Conservation (phyloP, 2,113 vertebrate species). For the Gavia stellata region DNA sequence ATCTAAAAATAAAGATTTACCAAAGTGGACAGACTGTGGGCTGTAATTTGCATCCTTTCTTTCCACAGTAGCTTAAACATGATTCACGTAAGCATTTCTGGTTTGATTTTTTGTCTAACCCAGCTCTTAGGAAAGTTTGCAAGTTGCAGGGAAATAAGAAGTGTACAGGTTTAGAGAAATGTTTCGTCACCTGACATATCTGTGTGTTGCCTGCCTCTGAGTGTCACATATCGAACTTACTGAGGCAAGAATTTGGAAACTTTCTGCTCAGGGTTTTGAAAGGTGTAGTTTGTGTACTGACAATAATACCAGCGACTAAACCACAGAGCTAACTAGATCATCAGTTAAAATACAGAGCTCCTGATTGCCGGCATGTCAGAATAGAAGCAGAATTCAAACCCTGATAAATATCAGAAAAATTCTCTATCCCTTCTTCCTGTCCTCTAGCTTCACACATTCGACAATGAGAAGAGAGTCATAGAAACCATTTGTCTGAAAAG, state of each 20-base stretch:
- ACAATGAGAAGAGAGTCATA: neutral
- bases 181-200: neutral
- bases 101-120: neutral
- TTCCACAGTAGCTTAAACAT: neutral
- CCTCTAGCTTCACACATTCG: neutral
- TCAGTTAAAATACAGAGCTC: neutral
- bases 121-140: neutral
- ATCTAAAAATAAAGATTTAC: conserved; percentile 52
- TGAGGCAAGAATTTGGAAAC: neutral
- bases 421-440: neutral
- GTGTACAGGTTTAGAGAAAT: neutral
- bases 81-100: neutral
- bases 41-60: neutral
- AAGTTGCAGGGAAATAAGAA: neutral
- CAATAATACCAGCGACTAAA: neutral
- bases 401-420: neutral
- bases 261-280: neutral
- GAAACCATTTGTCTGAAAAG: neutral
- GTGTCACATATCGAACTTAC: neutral
- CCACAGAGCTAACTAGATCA: neutral
- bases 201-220: neutral
- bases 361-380: neutral
- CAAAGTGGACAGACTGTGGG: neutral
- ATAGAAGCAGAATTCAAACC: neutral
- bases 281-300: neutral